These are phyloP conservation scores for Myrmecophaga tridactyla DNA, from an alignment of 2,113 vertebrate species.

Conservation along the genomic window DNA sequence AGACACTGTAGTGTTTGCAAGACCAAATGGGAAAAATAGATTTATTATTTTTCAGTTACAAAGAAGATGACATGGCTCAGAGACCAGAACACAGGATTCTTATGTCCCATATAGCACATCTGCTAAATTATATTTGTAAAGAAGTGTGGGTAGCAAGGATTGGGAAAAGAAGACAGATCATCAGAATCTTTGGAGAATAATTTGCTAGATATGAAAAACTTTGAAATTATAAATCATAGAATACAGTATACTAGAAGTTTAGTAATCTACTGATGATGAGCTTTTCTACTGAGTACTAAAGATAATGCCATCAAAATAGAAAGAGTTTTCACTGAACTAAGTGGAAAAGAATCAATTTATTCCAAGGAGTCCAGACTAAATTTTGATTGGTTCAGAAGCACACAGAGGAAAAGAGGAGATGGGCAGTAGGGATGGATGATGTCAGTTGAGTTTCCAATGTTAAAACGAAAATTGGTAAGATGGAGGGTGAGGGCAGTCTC, in stretches of 20 bases:
- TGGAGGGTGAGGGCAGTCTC: too few species aligned
- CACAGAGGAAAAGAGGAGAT: not conserved
- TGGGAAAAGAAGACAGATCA: not conserved
- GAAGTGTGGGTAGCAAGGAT: not conserved
- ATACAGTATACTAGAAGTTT: not conserved
- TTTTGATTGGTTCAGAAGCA: not conserved
- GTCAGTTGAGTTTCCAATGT: not conserved
- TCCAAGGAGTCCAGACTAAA: not conserved
- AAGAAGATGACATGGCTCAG: not conserved
- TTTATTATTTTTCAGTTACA: not conserved
- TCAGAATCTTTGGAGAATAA: not conserved
- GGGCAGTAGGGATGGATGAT: not conserved
- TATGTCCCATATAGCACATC: not conserved
- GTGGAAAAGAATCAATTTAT: not conserved
- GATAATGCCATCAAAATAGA: not conserved
- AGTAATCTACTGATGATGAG: not conserved
- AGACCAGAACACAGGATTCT: not conserved
- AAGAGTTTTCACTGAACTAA: not conserved
- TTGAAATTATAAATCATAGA: not conserved
- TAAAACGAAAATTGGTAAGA: constrained; percentile 35
- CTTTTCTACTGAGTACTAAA: not conserved
- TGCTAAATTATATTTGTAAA: constrained; percentile 3
- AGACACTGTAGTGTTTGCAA: not conserved
- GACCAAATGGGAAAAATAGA: not conserved
- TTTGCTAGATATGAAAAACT: not conserved